These are phyloP conservation scores for Noctua pronuba DNA, from an alignment of 2,888 invertebrate genomes.

Conservation along the genomic window DNA sequence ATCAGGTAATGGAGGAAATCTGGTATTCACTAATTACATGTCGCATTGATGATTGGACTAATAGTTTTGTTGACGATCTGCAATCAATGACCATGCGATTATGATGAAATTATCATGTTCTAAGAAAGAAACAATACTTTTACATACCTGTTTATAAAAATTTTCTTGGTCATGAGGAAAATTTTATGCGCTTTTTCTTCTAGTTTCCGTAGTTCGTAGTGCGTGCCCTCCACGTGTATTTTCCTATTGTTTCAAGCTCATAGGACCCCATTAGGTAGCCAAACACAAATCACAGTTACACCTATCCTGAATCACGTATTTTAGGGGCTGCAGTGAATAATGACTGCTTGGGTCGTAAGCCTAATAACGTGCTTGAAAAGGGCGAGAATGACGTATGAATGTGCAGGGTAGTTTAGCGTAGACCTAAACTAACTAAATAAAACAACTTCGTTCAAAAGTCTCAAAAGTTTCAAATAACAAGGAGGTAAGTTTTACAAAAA, in stretches of 20 bases:
- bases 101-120: conserved; percentile 46
- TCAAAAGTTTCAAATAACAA: background rate
- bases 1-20: conserved; percentile 72
- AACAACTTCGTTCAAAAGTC: background rate
- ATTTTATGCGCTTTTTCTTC: conserved; percentile 16
- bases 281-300: conserved; percentile 56
- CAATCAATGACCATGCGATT: conserved; percentile 42
- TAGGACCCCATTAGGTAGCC: conserved; percentile 35
- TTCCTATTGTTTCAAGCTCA: conserved; percentile 19
- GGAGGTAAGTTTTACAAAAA: background rate
- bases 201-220: background rate
- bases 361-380: conserved; percentile 12
- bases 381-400: background rate
- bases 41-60: conserved; percentile 70
- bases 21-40: conserved; percentile 78
- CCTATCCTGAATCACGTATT: conserved; percentile 29
- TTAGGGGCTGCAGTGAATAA: conserved; percentile 46
- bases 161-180: conserved; percentile 32
- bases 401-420: background rate
- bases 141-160: conserved; percentile 23
- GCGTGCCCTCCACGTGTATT: background rate
- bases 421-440: background rate
- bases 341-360: conserved; percentile 30
- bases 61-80: conserved; percentile 68
- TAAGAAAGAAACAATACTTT: conserved; percentile 46